phyloP scores from a whole-genome alignment of 2,888 invertebrate genomes.

The Cryptophagus acutangulus region DNA sequence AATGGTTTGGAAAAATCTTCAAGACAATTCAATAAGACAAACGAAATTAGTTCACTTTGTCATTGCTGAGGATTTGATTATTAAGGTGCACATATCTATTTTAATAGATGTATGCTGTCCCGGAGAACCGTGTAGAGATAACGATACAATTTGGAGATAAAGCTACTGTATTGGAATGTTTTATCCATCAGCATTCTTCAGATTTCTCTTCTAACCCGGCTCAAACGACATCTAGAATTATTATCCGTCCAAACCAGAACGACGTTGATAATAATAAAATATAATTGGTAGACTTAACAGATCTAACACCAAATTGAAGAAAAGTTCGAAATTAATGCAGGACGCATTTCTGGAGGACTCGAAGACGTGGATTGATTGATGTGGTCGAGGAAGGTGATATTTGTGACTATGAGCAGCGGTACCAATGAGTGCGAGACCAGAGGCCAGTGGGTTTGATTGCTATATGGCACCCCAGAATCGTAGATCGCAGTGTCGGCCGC shows the following conservation, averaged over 20 bases:
- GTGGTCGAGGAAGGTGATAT: no score
- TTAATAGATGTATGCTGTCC: constrained; percentile 43
- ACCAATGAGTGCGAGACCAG: no score
- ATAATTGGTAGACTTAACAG: no score
- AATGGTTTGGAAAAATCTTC: constrained; percentile 29
- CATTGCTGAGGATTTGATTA: constrained; percentile 16
- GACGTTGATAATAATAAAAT: no score
- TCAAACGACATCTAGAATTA: no score
- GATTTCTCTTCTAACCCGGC: no score
- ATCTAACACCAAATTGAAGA: no score
- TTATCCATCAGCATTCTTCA: constrained; percentile 4
- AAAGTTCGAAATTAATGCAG: no score
- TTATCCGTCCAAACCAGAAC: no score
- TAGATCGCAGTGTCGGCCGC: constrained; percentile 23
- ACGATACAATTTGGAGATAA: constrained; percentile 35
- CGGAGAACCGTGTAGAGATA: constrained; percentile 34
- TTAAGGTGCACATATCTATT: constrained; percentile 31
- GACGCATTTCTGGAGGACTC: no score
- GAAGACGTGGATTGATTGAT: no score
- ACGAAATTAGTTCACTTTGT: constrained; percentile 35
- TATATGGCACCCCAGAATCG: constrained; percentile 27
- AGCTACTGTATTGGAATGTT: constrained; percentile 28
- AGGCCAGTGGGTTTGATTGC: constrained; percentile 26
- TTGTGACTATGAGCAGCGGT: no score
- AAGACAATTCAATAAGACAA: constrained; percentile 36